Percentiles rank a stretch among this genome's conserved stretches.
phyloP scores from a whole-genome alignment of 2,888 invertebrate genomes.

The Cepaea hortensis region DNA sequence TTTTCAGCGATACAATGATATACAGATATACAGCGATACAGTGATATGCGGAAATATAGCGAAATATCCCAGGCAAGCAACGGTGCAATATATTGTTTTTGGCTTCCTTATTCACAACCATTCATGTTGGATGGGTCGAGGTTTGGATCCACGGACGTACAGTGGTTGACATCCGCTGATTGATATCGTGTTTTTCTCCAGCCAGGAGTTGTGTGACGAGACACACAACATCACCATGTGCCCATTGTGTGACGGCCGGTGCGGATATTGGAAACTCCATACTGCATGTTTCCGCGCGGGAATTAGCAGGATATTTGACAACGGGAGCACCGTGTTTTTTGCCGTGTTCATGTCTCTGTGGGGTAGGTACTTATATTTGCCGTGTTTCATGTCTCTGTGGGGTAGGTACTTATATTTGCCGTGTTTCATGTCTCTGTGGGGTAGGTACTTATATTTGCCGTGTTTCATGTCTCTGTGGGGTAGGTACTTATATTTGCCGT shows the following conservation, averaged over 20 bases:
- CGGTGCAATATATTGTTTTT: too few relatives aligned
- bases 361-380: constrained; percentile 76
- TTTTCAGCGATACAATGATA: too few relatives aligned
- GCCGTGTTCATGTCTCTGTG: constrained; percentile 76
- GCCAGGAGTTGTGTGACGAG: constrained; percentile 72
- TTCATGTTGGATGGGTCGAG: too few relatives aligned
- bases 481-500: constrained; percentile 65
- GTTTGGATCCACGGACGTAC: too few relatives aligned
- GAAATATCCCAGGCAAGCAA: too few relatives aligned
- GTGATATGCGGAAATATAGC: too few relatives aligned
- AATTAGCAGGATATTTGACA: constrained; percentile 74
- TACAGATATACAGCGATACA: too few relatives aligned
- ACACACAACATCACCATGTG: constrained; percentile 74
- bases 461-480: constrained; percentile 77
- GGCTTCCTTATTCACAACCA: too few relatives aligned
- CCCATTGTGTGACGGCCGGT: constrained; percentile 74
- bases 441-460: too few relatives aligned
- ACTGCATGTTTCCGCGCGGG: constrained; percentile 69
- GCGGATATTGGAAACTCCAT: constrained; percentile 74
- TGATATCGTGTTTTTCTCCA: constrained; percentile 51
- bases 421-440: neutral
- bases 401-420: neutral
- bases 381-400: neutral
- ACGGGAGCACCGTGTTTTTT: constrained; percentile 75
- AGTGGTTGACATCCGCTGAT: too few relatives aligned